Conservation (phyloP, 1,140 invertebrate genomes). For the Andrena cerasifolii region DNA sequence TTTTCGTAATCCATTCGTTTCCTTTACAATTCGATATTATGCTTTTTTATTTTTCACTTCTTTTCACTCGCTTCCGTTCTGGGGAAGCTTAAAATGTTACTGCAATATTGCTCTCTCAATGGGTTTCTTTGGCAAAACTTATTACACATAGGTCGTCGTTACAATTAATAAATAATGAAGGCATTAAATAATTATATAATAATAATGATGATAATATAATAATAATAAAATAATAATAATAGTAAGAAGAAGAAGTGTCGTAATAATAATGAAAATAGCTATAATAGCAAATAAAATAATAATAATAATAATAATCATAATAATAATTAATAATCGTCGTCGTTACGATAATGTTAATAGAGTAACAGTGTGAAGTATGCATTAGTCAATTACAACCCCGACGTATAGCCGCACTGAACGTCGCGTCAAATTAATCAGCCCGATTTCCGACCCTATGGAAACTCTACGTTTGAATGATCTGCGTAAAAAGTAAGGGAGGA, state of each 20-base stretch:
- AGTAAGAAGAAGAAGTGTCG: conserved; percentile 64
- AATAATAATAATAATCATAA: conserved; percentile 70
- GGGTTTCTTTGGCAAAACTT: conserved; percentile 82
- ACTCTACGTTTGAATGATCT: neutral
- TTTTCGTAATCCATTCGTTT: conserved; percentile 33
- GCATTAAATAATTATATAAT: conserved; percentile 78
- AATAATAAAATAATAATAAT: conserved; percentile 69
- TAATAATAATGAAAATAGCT: conserved; percentile 69
- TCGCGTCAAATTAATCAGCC: conserved; percentile 38
- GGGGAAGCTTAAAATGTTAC: conserved; percentile 68
- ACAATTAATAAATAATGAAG: conserved; percentile 82
- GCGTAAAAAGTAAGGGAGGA: neutral
- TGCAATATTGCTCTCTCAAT: conserved; percentile 75
- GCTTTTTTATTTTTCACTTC: conserved; percentile 9
- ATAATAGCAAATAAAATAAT: conserved; percentile 72
- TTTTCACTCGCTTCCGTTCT: conserved; percentile 47
- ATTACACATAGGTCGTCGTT: conserved; percentile 82
- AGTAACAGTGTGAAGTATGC: conserved; percentile 77
- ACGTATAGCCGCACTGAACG: conserved; percentile 54
- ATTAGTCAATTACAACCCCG: conserved; percentile 64
- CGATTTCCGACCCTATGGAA: neutral
- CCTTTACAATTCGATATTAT: conserved; percentile 35
- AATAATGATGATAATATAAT: conserved; percentile 73
- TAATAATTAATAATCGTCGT: conserved; percentile 69
- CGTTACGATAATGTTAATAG: conserved; percentile 74